Conservation (phyloP, 2,888 invertebrate species). For the Geophilus truncorum region DNA sequence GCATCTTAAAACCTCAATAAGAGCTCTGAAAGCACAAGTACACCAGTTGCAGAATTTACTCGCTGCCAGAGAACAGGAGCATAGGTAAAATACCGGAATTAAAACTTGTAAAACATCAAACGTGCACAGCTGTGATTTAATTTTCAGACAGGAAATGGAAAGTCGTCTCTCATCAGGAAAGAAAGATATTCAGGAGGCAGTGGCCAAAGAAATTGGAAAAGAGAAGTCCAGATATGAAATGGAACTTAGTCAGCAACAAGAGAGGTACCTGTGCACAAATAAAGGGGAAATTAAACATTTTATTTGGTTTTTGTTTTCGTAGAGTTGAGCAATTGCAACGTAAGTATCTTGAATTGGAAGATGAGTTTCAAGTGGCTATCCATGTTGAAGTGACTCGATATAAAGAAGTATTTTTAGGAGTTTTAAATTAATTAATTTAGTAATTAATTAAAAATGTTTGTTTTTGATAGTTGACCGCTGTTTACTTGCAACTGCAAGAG, state of each 20-base stretch:
- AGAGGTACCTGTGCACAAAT: too few species aligned
- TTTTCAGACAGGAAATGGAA: slow-evolving; percentile 30
- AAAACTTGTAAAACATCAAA: not conserved
- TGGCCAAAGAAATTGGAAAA: slow-evolving; percentile 32
- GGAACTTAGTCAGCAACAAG: slow-evolving; percentile 29
- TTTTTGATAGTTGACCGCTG: slow-evolving; percentile 16
- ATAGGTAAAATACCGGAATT: not conserved
- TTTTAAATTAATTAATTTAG: not conserved
- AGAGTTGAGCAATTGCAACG: slow-evolving; percentile 32
- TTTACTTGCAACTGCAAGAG: slow-evolving; percentile 31
- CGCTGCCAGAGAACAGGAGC: slow-evolving; percentile 31
- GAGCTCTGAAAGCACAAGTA: slow-evolving; percentile 31
- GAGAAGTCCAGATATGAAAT: slow-evolving; percentile 30
- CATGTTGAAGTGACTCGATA: slow-evolving; percentile 31
- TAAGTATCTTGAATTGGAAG: slow-evolving; percentile 32
- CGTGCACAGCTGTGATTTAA: not conserved
- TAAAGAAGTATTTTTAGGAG: slow-evolving; percentile 17
- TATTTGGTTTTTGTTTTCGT: too few species aligned
- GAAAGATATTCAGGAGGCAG: slow-evolving; percentile 31
- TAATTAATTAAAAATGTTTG: not conserved
- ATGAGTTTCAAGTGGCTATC: slow-evolving; percentile 30
- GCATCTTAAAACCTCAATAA: slow-evolving; percentile 31
- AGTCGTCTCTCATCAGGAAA: slow-evolving; percentile 14
- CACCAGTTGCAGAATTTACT: slow-evolving; percentile 32
- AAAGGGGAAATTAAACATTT: too few species aligned